A percentile compares a stretch with the other conserved stretches of the same genome.
Evolutionary conservation across 2,888 invertebrate genomes (phyloP).

Genomic region (Nebria salina): DNA sequence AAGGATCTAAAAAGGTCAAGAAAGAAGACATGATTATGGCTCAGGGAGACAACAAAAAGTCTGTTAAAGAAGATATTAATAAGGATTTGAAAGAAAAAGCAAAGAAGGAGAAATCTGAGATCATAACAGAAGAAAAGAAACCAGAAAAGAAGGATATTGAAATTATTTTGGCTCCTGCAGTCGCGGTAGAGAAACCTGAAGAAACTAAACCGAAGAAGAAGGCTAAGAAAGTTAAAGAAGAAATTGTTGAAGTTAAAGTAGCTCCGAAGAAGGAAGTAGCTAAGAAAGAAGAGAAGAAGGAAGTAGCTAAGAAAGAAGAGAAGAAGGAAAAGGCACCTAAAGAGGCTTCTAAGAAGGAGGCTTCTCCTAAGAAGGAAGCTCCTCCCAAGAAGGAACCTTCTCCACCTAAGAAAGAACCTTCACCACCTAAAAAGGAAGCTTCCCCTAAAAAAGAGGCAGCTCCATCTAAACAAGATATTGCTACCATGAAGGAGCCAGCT

Average conservation of each 20-base stretch:
- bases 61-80: constrained; percentile 65
- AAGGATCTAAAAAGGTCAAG: constrained; percentile 56
- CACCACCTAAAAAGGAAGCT: constrained; percentile 51
- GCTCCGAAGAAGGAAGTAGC: constrained; percentile 38
- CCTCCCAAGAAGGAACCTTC: constrained; percentile 47
- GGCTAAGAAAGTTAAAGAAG: constrained; percentile 57
- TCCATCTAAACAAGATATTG: constrained; percentile 51
- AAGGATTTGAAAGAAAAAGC: constrained; percentile 64
- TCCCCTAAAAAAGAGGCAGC: constrained; percentile 52
- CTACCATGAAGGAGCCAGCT: constrained; percentile 48
- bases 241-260: constrained; percentile 30
- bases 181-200: constrained; percentile 26
- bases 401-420: constrained; percentile 46
- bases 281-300: constrained; percentile 23
- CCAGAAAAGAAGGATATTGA: constrained; percentile 56
- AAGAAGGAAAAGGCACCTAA: constrained; percentile 47
- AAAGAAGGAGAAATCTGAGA: constrained; percentile 52
- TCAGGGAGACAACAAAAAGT: constrained; percentile 62
- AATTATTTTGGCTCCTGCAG: constrained; percentile 49
- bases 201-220: constrained; percentile 55
- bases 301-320: constrained; percentile 24
- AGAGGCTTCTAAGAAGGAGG: constrained; percentile 45
- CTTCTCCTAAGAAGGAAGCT: constrained; percentile 46
- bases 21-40: constrained; percentile 51
- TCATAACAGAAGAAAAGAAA: constrained; percentile 51